Evolutionary conservation across 2,113 vertebrate species (phyloP).

Genomic region (Synchiropus splendidus): DNA sequence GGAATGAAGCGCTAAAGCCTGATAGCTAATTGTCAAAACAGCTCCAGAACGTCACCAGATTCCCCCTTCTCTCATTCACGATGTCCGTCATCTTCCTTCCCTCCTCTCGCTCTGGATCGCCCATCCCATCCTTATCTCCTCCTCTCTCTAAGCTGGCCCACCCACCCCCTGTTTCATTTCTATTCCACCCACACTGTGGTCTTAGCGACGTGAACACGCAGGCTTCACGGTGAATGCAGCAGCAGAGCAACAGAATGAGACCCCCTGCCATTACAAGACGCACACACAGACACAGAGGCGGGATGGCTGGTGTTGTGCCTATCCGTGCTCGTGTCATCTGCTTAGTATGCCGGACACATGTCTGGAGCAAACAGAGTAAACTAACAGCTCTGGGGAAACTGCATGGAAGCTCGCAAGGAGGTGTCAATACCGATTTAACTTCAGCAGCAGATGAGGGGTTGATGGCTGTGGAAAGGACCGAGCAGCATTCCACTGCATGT

Average conservation of each 20-base stretch:
- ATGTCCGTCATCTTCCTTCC: slow-evolving; percentile 16
- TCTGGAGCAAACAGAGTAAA: slow-evolving; percentile 3
- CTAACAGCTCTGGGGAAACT: slow-evolving; percentile 1
- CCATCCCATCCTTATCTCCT: slow-evolving; percentile 29
- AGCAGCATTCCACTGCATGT: slow-evolving; percentile 49
- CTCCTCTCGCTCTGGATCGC: slow-evolving; percentile 4
- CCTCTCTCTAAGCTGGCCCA: slow-evolving; percentile 33
- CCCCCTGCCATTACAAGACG: slow-evolving; percentile 36
- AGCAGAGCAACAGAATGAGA: slow-evolving; percentile 37
- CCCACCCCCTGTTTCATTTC: slow-evolving; percentile 52
- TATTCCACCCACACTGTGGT: slow-evolving; percentile 68
- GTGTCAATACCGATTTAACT: not conserved
- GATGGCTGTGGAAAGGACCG: not conserved
- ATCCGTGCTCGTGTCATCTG: slow-evolving; percentile 37
- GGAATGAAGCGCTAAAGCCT: slow-evolving; percentile 20
- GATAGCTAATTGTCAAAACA: slow-evolving; percentile 32
- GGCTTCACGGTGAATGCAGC: slow-evolving; percentile 23
- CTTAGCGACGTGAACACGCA: slow-evolving; percentile 29
- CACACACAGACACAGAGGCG: slow-evolving; percentile 17
- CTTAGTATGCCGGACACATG: slow-evolving; percentile 43
- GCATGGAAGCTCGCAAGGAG: not conserved
- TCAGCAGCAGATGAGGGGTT: not conserved
- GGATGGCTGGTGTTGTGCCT: slow-evolving; percentile 14
- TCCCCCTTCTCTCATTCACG: slow-evolving; percentile 26
- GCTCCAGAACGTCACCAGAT: slow-evolving; percentile 42